phyloP scores from a whole-genome alignment of 1,140 invertebrate genomes.

The Acyrthosiphon pisum region DNA sequence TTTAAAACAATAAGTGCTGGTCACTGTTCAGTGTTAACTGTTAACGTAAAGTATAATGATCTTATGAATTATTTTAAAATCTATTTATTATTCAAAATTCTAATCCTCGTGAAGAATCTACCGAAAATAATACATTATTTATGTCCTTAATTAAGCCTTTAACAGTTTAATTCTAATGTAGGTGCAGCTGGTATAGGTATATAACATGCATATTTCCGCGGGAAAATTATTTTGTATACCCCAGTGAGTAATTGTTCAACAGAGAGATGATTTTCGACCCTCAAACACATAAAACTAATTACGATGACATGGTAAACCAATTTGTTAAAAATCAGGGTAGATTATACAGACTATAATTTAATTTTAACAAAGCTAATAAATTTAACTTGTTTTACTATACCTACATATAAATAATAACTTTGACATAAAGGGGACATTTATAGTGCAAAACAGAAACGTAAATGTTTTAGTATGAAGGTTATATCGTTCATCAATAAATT shows the following conservation, averaged over 20 bases:
- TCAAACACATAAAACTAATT: constrained; percentile 3
- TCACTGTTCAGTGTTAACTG: background rate
- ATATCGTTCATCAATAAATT: background rate
- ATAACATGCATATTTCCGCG: background rate
- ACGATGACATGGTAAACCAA: background rate
- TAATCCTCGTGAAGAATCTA: background rate
- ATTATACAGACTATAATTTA: background rate
- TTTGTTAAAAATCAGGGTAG: background rate
- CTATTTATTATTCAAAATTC: background rate
- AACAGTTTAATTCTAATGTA: background rate
- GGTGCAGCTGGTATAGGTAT: too few species aligned
- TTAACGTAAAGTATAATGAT: background rate
- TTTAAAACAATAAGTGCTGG: background rate
- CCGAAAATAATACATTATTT: background rate
- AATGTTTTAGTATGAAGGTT: background rate
- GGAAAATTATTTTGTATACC: constrained; percentile 11
- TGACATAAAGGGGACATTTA: background rate
- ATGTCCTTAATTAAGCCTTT: background rate
- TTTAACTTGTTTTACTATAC: background rate
- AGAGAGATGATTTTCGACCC: background rate
- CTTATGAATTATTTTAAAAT: background rate
- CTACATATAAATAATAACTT: background rate
- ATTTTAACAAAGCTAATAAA: constrained; percentile 8
- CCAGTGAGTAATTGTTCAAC: background rate
- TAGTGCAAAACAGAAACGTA: background rate